Base-by-base conservation (phyloP, 1,140 invertebrate genomes). In the Drosophila sucinea region DNA sequence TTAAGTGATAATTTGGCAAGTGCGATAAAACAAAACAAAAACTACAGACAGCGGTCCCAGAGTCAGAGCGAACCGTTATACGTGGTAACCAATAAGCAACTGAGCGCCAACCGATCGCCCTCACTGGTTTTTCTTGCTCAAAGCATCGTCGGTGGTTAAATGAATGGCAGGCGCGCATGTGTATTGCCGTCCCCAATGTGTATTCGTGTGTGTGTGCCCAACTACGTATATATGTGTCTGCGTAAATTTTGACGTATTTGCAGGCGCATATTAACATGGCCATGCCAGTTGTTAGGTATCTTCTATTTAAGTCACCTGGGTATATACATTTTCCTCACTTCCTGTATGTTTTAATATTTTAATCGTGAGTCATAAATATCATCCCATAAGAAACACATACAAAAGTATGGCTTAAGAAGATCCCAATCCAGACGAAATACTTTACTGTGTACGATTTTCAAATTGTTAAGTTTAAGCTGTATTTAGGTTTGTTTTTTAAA, bases 151-250 rank as follows among this genome's bases (percentile, higher is more conserved):
- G 17, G 76, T 64, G 67, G 55, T 61, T 84, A 65, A 82, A 70
- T 85, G 75, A 86, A 70, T 85, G 75, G 68, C 75, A 81, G 68
- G 67, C 72, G 82, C 82, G 62, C 68, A 80, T 86, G 78, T 78
- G 82, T 68, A 56, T 66, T 77, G 78, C 72, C 70, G 75, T 67
- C 62, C 58, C 40, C 57, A 38, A 29, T 74, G 47, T 38, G 29
- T 8, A 8, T 2, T 2, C 8, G 7, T 66, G 30, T 62, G 30
- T 60, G 8, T 65, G 60, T 51, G 47, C 64, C 33, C 44, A 35
- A 51, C 17, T 17, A n/a, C n/a, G n/a, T n/a, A 17, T 17, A 17
- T 17, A 47, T 71, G 64, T 60, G 23, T 71, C 55, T 51, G 47
- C 54, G 47, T 61, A 33, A 70, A 27, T 61, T 73, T 70, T 58